These are phyloP conservation scores for Acanthurus lineatus DNA, from an alignment of 2,797 vertebrate genomes.

Conservation along the genomic window DNA sequence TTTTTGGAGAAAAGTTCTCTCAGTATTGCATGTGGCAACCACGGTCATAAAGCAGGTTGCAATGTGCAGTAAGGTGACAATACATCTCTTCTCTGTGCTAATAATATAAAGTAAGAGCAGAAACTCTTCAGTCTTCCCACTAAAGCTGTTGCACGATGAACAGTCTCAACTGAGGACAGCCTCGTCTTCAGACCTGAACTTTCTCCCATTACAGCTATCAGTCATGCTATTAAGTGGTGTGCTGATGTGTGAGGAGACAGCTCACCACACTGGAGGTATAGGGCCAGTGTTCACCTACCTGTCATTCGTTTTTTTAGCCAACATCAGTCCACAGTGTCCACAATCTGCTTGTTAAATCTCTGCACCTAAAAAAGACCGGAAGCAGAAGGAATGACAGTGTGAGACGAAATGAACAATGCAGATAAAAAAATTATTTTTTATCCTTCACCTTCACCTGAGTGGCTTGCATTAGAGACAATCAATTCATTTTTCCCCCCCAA, in stretches of 20 bases:
- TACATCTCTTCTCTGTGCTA: neutral
- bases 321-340: constrained; percentile 30
- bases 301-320: constrained; percentile 35
- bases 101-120: constrained; percentile 3
- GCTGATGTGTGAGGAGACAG: constrained; percentile 1
- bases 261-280: neutral
- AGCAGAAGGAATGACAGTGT: neutral
- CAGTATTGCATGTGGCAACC: neutral
- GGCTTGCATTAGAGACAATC: constrained; percentile 34
- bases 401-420: constrained; percentile 36
- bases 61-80: neutral
- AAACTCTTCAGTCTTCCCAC: neutral
- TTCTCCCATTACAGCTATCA: constrained; percentile 14
- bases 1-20: neutral
- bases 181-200: constrained; percentile 6
- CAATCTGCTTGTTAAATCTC: constrained; percentile 44
- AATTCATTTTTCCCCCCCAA: constrained; percentile 22
- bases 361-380: constrained; percentile 6
- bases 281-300: neutral
- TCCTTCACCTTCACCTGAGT: constrained; percentile 48
- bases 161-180: constrained; percentile 5
- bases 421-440: constrained; percentile 30
- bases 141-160: neutral
- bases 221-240: neutral
- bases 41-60: constrained; percentile 5